Evolutionary conservation across 1,140 invertebrate genomes (phyloP).

Genomic region (Saccostrea cuccullata): DNA sequence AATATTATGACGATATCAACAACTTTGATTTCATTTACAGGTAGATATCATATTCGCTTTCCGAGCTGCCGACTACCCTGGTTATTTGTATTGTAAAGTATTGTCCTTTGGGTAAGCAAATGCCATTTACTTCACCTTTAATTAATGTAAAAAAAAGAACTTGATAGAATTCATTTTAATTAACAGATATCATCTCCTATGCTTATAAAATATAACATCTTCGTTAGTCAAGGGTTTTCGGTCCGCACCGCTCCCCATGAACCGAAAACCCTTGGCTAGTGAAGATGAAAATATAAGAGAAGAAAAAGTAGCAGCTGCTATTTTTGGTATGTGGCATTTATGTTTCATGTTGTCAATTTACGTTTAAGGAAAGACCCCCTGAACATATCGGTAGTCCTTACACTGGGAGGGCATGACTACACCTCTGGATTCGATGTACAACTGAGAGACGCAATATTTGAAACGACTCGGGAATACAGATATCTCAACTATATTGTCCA

Average conservation of each 20-base stretch:
- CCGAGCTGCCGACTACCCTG: neutral
- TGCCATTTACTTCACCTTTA: neutral
- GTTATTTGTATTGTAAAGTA: neutral
- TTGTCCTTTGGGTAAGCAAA: neutral
- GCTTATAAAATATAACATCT: neutral
- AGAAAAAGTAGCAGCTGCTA: neutral
- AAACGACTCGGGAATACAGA: neutral
- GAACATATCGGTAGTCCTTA: conserved; percentile 14
- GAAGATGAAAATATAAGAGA: neutral
- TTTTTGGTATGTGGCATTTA: neutral
- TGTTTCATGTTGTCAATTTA: neutral
- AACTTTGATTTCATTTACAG: neutral
- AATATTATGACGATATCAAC: no score
- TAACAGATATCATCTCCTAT: neutral
- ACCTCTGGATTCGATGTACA: neutral
- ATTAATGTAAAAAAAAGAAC: no score
- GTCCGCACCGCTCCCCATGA: no score
- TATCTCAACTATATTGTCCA: conserved; percentile 22
- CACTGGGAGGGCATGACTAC: neutral
- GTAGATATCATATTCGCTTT: conserved; percentile 2
- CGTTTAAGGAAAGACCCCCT: neutral
- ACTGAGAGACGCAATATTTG: neutral
- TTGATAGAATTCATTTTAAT: neutral
- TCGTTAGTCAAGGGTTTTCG: no score
- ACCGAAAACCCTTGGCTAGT: no score